Evolutionary conservation across 2,888 invertebrate genomes (phyloP).

Genomic region (Polydrusus pterygomalis): DNA sequence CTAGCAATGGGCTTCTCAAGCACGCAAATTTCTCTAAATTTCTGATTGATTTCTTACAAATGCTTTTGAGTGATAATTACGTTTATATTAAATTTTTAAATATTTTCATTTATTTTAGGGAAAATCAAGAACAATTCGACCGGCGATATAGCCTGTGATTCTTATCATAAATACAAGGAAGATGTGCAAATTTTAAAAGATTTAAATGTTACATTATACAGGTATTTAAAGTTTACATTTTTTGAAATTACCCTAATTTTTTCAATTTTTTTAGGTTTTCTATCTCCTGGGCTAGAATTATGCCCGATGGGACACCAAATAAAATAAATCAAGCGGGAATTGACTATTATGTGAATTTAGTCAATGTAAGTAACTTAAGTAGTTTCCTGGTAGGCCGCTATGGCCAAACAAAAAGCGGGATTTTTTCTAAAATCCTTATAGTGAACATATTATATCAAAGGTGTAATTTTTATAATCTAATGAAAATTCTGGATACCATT

Average conservation of each 20-base stretch:
- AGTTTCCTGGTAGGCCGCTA: too few species aligned
- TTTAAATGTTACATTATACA: constrained; percentile 5
- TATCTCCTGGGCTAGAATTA: constrained; percentile 51
- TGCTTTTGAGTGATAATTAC: too few species aligned
- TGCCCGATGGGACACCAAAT: constrained; percentile 81
- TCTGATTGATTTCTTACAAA: too few species aligned
- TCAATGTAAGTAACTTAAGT: constrained; percentile 72
- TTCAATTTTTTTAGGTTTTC: constrained; percentile 36
- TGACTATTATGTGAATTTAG: constrained; percentile 83
- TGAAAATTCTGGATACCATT: too few species aligned
- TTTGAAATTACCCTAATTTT: background rate
- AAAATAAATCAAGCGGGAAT: constrained; percentile 73
- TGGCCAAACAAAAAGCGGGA: too few species aligned
- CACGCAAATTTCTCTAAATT: too few species aligned
- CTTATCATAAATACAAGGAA: constrained; percentile 33
- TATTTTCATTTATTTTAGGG: background rate
- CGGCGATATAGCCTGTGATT: constrained; percentile 34
- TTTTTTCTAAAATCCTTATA: too few species aligned
- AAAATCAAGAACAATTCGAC: constrained; percentile 20
- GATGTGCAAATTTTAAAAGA: constrained; percentile 24
- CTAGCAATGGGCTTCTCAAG: too few species aligned
- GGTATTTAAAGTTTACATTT: background rate
- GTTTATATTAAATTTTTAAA: too few species aligned
- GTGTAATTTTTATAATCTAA: too few species aligned
- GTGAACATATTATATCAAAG: too few species aligned